Evolutionary conservation across 1,140 invertebrate genomes (phyloP).

Genomic region (Drosophila mauritiana): DNA sequence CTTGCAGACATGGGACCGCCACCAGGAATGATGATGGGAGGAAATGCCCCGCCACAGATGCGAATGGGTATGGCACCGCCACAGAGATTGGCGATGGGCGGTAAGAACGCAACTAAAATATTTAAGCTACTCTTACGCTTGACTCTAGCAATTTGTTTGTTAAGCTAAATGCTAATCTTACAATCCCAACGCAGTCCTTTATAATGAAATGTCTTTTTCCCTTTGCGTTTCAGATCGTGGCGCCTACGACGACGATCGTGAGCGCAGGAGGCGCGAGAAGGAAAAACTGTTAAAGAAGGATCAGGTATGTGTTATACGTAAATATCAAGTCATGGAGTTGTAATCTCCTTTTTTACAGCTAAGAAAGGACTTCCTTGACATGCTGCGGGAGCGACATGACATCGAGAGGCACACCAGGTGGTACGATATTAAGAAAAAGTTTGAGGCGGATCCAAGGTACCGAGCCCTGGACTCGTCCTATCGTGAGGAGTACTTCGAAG

Average conservation of each 20-base stretch:
- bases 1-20: conserved; percentile 73
- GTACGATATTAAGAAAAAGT: conserved; percentile 96
- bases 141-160: too few relatives aligned
- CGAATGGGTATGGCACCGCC: conserved; percentile 64
- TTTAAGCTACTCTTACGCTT: too few relatives aligned
- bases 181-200: too few relatives aligned
- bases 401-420: conserved; percentile 96
- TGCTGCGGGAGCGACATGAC: conserved; percentile 88
- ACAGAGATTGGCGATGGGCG: conserved; percentile 57
- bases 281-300: conserved; percentile 69
- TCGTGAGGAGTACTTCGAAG: conserved; percentile 97
- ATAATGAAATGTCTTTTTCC: not conserved
- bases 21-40: conserved; percentile 72
- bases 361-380: conserved; percentile 95
- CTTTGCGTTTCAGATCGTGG: conserved; percentile 21
- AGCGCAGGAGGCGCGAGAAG: conserved; percentile 62
- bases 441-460: conserved; percentile 96
- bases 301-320: conserved; percentile 23
- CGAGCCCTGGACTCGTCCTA: conserved; percentile 93
- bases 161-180: too few relatives aligned
- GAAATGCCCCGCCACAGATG: conserved; percentile 58
- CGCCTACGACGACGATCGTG: conserved; percentile 84
- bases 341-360: conserved; percentile 87
- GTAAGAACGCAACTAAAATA: conserved; percentile 19
- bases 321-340: not conserved